phyloP scores from a whole-genome alignment of 1,140 invertebrate genomes.

The Cydia pomonella region DNA sequence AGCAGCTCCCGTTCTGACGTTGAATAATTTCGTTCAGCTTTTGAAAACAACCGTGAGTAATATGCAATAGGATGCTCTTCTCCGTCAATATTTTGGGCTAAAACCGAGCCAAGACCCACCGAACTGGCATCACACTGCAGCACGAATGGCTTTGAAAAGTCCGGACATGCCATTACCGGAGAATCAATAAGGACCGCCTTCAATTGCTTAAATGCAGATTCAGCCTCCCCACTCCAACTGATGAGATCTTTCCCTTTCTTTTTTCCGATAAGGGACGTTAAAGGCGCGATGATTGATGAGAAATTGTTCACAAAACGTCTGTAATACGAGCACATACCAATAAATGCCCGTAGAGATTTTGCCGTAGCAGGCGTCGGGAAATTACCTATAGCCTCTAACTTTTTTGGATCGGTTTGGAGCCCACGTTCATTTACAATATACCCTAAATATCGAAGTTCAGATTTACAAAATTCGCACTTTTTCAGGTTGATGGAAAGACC shows the following conservation, averaged over 20 bases:
- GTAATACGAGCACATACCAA: slow-evolving; percentile 9
- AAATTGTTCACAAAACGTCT: neutral
- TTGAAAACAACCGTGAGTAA: neutral
- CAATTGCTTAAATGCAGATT: too few relatives aligned
- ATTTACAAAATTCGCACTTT: slow-evolving; percentile 17
- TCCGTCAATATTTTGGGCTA: too few relatives aligned
- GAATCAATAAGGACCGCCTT: too few relatives aligned
- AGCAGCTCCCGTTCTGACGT: neutral
- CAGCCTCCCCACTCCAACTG: too few relatives aligned
- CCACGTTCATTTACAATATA: slow-evolving; percentile 17
- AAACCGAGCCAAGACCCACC: too few relatives aligned
- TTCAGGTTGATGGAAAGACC: neutral
- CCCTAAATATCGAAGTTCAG: slow-evolving; percentile 6
- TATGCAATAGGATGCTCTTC: neutral
- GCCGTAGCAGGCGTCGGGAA: neutral
- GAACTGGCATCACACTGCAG: too few relatives aligned
- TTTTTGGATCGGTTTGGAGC: slow-evolving; percentile 9
- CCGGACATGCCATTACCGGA: too few relatives aligned
- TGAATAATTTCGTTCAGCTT: neutral
- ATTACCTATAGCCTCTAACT: too few relatives aligned
- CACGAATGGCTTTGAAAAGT: too few relatives aligned
- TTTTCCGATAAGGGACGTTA: too few relatives aligned
- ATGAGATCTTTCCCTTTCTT: too few relatives aligned
- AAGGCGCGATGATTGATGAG: neutral
- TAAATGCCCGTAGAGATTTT: slow-evolving; percentile 6